phyloP scores from a whole-genome alignment of 1,140 invertebrate genomes.

The Dendrolimus kikuchii region DNA sequence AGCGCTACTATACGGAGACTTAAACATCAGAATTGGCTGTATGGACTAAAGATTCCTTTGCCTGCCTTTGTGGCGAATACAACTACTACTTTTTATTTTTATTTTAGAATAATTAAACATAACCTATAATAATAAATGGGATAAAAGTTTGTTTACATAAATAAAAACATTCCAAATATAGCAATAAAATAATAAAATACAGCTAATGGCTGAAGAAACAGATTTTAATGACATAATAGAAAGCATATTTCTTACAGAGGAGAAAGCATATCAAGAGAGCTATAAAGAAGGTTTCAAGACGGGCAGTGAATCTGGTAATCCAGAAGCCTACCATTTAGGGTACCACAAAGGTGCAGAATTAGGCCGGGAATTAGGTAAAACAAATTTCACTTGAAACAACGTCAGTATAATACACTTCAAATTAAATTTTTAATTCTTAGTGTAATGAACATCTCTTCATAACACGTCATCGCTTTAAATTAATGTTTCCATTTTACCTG shows the following conservation, averaged over 20 bases:
- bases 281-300: constrained; percentile 75
- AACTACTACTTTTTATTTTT: too few species aligned
- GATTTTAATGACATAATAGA: constrained; percentile 79
- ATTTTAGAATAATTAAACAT: neutral
- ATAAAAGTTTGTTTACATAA: neutral
- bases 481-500: too few species aligned
- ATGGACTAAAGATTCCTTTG: too few species aligned
- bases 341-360: constrained; percentile 77
- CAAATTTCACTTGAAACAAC: neutral
- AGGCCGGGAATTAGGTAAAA: constrained; percentile 74
- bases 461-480: too few species aligned
- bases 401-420: neutral
- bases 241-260: constrained; percentile 75
- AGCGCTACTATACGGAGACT: too few species aligned
- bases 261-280: constrained; percentile 68
- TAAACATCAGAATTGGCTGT: too few species aligned
- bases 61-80: too few species aligned
- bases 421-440: neutral
- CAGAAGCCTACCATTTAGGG: constrained; percentile 77
- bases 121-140: neutral
- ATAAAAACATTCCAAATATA: neutral
- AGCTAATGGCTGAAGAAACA: constrained; percentile 56
- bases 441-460: too few species aligned
- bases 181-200: neutral
- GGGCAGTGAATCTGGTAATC: constrained; percentile 71